A percentile compares a stretch with the other conserved stretches of the same genome.
Conservation (phyloP, 1,140 invertebrate genomes). For the Colletes gigas region DNA sequence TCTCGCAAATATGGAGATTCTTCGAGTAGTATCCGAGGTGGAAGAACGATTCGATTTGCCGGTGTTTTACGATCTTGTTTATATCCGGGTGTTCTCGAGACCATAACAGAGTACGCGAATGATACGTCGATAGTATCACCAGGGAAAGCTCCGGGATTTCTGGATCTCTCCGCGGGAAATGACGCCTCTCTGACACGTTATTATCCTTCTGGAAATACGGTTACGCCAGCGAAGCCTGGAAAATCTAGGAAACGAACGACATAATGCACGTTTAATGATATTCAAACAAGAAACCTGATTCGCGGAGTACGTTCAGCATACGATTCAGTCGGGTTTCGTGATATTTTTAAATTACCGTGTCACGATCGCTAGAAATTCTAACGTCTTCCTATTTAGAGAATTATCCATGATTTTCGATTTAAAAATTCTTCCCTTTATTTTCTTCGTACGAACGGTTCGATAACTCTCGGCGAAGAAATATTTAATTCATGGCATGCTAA, state of each 20-base stretch:
- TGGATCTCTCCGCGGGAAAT: constrained; percentile 7
- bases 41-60: constrained; percentile 47
- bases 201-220: constrained; percentile 1
- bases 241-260: background rate
- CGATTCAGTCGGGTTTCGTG: no score
- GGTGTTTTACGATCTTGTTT: constrained; percentile 67
- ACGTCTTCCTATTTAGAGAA: no score
- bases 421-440: no score
- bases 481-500: no score
- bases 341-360: no score
- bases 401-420: no score
- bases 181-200: background rate
- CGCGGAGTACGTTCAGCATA: background rate
- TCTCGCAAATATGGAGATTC: background rate
- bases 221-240: background rate
- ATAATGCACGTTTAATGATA: background rate
- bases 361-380: no score
- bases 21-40: constrained; percentile 11
- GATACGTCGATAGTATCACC: constrained; percentile 7
- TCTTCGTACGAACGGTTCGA: no score
- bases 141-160: constrained; percentile 16
- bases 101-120: constrained; percentile 28
- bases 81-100: constrained; percentile 35
- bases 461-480: no score
- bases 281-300: background rate